phyloP scores from a whole-genome alignment of 2,113 vertebrate species.

The Trichechus manatus region DNA sequence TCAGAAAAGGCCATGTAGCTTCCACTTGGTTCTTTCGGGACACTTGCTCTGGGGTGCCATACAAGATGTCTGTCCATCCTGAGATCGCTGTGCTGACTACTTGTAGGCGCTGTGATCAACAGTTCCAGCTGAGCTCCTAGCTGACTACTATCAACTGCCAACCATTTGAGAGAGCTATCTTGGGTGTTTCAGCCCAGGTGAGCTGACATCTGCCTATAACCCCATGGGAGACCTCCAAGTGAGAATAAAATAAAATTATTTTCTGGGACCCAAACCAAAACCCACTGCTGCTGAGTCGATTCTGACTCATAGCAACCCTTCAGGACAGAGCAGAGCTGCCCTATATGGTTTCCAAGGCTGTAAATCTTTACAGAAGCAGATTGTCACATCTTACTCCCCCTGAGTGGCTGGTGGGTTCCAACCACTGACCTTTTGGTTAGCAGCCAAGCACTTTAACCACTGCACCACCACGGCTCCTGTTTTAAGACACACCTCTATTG shows the following conservation, averaged over 20 bases:
- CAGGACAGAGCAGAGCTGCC: no score
- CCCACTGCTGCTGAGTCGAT: no score
- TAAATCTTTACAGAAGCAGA: no score
- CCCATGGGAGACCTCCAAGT: not conserved
- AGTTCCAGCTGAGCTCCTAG: not conserved
- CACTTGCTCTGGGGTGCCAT: not conserved
- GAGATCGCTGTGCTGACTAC: not conserved
- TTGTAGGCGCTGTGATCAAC: rapidly evolving
- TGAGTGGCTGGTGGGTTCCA: no score
- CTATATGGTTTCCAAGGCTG: no score
- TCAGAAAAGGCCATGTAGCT: not conserved
- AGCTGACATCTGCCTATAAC: not conserved
- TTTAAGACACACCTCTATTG: not conserved
- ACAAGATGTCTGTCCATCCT: not conserved
- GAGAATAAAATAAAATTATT: not conserved
- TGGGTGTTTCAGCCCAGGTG: not conserved
- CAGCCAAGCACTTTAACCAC: no score
- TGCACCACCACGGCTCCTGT: not conserved
- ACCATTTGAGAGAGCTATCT: not conserved
- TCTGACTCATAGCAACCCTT: no score
- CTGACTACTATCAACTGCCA: not conserved
- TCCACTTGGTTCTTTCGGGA: not conserved
- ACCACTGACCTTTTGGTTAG: no score
- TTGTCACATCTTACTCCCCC: no score
- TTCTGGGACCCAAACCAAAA: no score